Percentiles rank a stretch among this genome's conserved stretches.
Evolutionary conservation across 2,113 vertebrate species (phyloP).

Genomic region (Chionodraco myersi): DNA sequence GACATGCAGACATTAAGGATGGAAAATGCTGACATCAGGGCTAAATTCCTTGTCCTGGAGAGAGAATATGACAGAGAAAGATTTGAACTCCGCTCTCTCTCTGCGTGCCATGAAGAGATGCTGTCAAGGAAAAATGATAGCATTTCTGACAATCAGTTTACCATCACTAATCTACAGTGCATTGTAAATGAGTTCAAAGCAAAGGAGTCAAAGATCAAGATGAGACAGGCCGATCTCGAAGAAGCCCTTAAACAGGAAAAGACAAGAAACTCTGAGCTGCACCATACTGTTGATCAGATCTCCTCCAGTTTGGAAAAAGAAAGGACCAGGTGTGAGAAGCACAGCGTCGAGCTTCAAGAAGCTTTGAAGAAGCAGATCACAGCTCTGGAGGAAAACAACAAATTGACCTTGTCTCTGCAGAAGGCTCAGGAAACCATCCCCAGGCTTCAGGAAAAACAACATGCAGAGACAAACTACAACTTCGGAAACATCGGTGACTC

Average conservation of each 20-base stretch:
- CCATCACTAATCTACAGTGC: neutral
- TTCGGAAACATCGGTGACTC: neutral
- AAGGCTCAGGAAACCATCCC: neutral
- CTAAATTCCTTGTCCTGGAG: too few relatives aligned
- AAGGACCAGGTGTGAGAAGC: neutral
- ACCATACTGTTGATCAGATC: neutral
- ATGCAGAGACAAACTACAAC: neutral
- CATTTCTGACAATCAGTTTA: neutral
- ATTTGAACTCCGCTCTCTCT: too few relatives aligned
- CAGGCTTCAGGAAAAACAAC: neutral
- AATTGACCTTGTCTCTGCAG: neutral
- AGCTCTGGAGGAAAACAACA: neutral
- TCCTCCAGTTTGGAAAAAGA: neutral
- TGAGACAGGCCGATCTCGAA: neutral
- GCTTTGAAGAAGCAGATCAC: neutral
- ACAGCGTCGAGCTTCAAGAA: neutral
- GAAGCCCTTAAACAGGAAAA: conserved; percentile 42
- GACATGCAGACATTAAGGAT: too few relatives aligned
- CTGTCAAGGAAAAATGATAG: neutral
- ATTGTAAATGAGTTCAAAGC: neutral
- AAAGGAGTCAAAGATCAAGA: neutral
- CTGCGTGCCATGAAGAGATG: neutral
- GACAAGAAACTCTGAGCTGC: neutral
- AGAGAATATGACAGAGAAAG: too few relatives aligned
- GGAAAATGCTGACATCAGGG: too few relatives aligned